Evolutionary conservation across 1,140 invertebrate species (phyloP).

Genomic region (Plodia interpunctella): DNA sequence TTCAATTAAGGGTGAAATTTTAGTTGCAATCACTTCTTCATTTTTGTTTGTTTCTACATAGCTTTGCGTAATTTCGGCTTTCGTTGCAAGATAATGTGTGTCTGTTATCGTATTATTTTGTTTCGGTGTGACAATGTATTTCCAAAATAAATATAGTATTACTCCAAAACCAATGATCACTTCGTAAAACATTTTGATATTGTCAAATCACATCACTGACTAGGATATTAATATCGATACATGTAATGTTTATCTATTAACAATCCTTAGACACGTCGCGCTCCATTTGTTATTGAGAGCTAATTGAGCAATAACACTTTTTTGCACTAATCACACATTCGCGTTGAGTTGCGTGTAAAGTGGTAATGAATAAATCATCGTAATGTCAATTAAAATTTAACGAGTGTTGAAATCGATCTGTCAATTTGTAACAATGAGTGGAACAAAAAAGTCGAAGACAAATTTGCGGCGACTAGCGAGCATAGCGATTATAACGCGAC

Average conservation of each 20-base stretch:
- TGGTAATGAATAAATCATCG: constrained; percentile 16
- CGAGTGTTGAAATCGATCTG: constrained; percentile 13
- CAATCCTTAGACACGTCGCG: constrained; percentile 35
- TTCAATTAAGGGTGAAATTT: background rate
- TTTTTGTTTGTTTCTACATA: constrained; percentile 11
- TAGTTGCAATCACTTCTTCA: background rate
- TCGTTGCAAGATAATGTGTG: background rate
- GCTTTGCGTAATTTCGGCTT: constrained; percentile 8
- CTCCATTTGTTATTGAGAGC: constrained; percentile 40
- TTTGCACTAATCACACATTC: constrained; percentile 34
- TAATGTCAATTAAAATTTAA: constrained; percentile 7
- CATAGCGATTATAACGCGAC: constrained; percentile 38
- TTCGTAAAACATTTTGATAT: constrained; percentile 57
- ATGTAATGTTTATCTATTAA: constrained; percentile 27
- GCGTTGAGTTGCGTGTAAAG: constrained; percentile 12
- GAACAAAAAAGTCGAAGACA: constrained; percentile 18
- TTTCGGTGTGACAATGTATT: constrained; percentile 37
- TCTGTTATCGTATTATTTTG: constrained; percentile 8
- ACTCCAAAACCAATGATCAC: constrained; percentile 47
- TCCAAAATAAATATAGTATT: constrained; percentile 52
- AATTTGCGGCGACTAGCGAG: constrained; percentile 27
- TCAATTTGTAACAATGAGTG: constrained; percentile 12
- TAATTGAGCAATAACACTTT: constrained; percentile 38
- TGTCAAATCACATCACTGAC: constrained; percentile 58
- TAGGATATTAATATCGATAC: constrained; percentile 41